Base-by-base conservation (phyloP, 2,797 vertebrate genomes). In the Liparis tanakae region DNA sequence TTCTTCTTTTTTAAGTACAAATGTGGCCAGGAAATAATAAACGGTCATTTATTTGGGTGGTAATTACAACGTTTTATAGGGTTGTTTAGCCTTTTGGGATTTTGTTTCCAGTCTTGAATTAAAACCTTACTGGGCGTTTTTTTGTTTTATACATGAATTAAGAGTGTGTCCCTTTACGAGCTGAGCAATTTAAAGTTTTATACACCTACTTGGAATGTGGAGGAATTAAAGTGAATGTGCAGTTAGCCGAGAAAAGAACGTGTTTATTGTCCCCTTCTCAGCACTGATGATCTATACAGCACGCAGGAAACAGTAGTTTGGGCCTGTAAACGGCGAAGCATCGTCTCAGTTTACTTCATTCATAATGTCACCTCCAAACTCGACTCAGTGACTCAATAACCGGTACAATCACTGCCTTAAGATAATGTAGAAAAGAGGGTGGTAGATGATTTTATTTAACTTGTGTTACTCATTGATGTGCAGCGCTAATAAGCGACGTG, bases 81-180 rank as follows among this genome's bases (percentile, higher is more conserved):
- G 65, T 70, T 84, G 65, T 79, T 83, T 67, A 69, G 65, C 59
- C 58, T 76, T 72, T 64, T 68, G 74, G 57, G 53, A 72, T 54
- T 74, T 70, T 83, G 25, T 80, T 82, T 76, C 78, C 82, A 67
- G 33, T 57, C 74, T 64, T 54, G 55, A 74, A 59, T 76, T 69
- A 70, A 84, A 86, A 56, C 22, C 68, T 85, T 64, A 68, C 68
- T 56, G 72, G 64, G 65, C 59, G 64, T 78, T 76, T 82, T 65
- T 60, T 60, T 74, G 68, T 78, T 80, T 76, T 76, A 70, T 41
- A 54, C 70, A 76, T 61, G 41, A 78, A 80, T 79, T 74, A 61
- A 79, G 72, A 70, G 37, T 53, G 76, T 73, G 75, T 79, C 68
- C 83, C 70, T 90, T 90, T 84, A 90, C 81, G 84, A 78, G 84